Conservation (phyloP, 2,888 invertebrate genomes). For the Pseudococcus jackbeardsleyi region DNA sequence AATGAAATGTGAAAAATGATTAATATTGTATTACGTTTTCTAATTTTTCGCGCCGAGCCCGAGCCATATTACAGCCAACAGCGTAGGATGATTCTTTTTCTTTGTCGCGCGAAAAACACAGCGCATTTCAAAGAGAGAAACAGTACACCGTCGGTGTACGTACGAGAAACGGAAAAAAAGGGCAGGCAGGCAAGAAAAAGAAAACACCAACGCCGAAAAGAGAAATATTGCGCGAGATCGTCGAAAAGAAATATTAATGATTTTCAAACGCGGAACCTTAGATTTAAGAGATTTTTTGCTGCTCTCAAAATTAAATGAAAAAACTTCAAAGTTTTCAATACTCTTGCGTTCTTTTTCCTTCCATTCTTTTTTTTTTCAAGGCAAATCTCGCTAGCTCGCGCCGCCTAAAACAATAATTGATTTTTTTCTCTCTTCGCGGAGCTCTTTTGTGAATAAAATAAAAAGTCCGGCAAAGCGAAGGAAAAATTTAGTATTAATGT, state of each 20-base stretch:
- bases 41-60: constrained; percentile 47
- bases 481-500: neutral
- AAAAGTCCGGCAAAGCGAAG: constrained; percentile 5
- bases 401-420: neutral
- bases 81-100: constrained; percentile 43
- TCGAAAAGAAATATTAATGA: constrained; percentile 32
- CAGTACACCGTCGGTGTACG: neutral
- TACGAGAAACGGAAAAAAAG: neutral
- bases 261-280: constrained; percentile 33
- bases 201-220: constrained; percentile 13
- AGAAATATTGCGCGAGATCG: constrained; percentile 19
- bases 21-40: constrained; percentile 55
- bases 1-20: constrained; percentile 52
- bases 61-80: constrained; percentile 24
- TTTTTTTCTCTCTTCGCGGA: neutral
- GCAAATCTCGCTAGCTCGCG: neutral
- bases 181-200: neutral
- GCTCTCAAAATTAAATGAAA: constrained; percentile 21
- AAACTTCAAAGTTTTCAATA: constrained; percentile 43
- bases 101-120: constrained; percentile 3
- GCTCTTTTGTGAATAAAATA: neutral
- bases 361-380: neutral
- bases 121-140: neutral
- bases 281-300: constrained; percentile 8
- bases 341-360: neutral